A percentile compares a stretch with the other conserved stretches of the same genome.
phyloP scores from a whole-genome alignment of 1,140 invertebrate genomes.

The Heliconius congener region DNA sequence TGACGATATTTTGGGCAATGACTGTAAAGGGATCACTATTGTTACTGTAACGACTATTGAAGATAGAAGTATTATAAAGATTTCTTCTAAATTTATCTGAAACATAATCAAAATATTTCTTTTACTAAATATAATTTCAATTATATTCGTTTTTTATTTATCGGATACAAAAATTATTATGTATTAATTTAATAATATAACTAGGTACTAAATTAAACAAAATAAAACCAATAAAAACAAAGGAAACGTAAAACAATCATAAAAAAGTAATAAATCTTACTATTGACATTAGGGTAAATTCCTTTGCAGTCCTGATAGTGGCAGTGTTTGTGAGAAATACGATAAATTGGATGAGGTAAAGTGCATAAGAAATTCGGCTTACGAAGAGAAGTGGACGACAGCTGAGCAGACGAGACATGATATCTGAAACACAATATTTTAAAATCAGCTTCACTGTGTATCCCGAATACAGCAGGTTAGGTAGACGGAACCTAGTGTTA shows the following conservation, averaged over 20 bases:
- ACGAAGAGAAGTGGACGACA: constrained; percentile 84
- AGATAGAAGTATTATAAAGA: constrained; percentile 72
- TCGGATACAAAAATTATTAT: too few relatives aligned
- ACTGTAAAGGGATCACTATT: constrained; percentile 86
- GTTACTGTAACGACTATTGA: constrained; percentile 84
- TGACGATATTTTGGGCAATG: constrained; percentile 82
- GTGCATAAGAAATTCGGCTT: constrained; percentile 87
- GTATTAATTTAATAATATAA: too few relatives aligned
- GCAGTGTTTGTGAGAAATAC: constrained; percentile 85
- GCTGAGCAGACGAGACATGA: constrained; percentile 85
- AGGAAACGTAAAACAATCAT: constrained; percentile 30
- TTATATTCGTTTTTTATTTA: neutral
- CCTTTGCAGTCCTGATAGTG: constrained; percentile 79
- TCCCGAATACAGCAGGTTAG: too few relatives aligned
- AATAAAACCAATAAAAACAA: neutral
- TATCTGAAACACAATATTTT: constrained; percentile 32
- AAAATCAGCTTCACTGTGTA: neutral
- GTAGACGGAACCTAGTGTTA: too few relatives aligned
- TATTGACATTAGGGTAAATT: constrained; percentile 80
- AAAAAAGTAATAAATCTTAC: constrained; percentile 64
- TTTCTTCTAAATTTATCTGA: constrained; percentile 74
- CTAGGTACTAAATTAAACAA: neutral
- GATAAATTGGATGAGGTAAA: constrained; percentile 89
- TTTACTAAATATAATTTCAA: constrained; percentile 16
- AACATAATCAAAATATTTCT: constrained; percentile 42